Evolutionary conservation across 1,140 invertebrate species (phyloP), one percentile per base, ranked within the genome.

Genomic region (Drosophila sp.): DNA sequence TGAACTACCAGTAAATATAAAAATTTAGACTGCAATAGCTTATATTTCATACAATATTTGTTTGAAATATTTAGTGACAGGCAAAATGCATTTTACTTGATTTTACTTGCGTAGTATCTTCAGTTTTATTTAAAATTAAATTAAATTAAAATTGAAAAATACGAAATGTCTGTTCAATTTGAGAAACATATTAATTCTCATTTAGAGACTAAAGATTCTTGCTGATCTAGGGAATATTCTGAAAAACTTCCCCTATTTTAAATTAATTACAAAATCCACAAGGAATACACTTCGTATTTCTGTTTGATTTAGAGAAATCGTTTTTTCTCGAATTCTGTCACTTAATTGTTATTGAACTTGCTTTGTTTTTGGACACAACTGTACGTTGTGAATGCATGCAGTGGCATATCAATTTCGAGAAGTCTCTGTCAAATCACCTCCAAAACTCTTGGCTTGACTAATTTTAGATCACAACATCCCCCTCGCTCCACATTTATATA

Each of bases 371-470:
- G 16, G 13, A 16, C 54, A 29, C 71, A 69, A 75, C 67, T 69
- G 65, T 64, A 71, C 65, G 7, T 27, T 57, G 56, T 34, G 38
- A 64, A 65, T 65, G 43, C 43, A 8, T 51, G 54, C 43, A 51
- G 43, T 34, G 25, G 46, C 50, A 69, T 70, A 74, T 74, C 72
- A 74, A 70, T 74, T 70, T 74, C 66, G 25, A 56, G 65, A 4
- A 34, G 40, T 27, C 18, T 21, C 21, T 18, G 45, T 36, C 46
- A 56, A 54, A 70, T 62, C 72, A 70, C 70, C 69, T 72, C 71
- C n/a, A 38, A 14, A 38, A 48, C 57, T 57, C 36, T 48, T 46
- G 34, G 65, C 51, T 61, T 41, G 34, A 70, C 72, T 74, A 74
- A 74, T 14, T 74, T 74, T 74, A 74, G 72, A 69, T 34, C 50